A percentile compares a stretch with the other conserved stretches of the same genome.
These are phyloP conservation scores for Tamias sibiricus DNA, from an alignment of 2,113 vertebrate species.

Conservation along the genomic window DNA sequence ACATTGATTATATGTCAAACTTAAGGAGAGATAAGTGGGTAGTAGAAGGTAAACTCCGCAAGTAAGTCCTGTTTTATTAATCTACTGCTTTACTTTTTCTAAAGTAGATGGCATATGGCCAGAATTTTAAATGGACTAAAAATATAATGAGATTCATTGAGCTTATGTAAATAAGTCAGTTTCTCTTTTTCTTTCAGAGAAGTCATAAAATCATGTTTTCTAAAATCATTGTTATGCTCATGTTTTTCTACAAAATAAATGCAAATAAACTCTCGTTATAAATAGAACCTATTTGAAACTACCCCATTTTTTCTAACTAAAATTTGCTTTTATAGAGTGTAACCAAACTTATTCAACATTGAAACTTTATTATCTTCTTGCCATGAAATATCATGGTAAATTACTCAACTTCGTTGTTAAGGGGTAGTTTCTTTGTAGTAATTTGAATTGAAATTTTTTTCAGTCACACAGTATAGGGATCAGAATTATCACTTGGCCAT, in stretches of 20 bases:
- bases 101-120: conserved; percentile 7
- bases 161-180: conserved; percentile 42
- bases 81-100: not conserved
- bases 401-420: conserved; percentile 11
- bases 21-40: conserved; percentile 97
- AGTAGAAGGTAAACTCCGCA: conserved; percentile 96
- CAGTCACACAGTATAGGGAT: not conserved
- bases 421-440: conserved; percentile 9
- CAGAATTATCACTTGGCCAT: conserved; percentile 36
- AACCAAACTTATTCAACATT: conserved; percentile 61
- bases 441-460: conserved; percentile 66
- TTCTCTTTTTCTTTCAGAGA: conserved; percentile 70
- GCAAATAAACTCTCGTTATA: no score
- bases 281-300: conserved; percentile 67
- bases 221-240: conserved; percentile 66
- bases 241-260: no score
- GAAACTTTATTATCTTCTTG: conserved; percentile 63
- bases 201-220: conserved; percentile 28
- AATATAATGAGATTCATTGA: conserved; percentile 62
- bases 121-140: conserved; percentile 55
- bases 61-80: conserved; percentile 91
- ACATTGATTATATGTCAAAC: conserved; percentile 97
- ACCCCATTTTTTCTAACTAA: conserved; percentile 60
- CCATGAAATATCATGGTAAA: conserved; percentile 46
- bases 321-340: conserved; percentile 66